Evolutionary conservation across 2,797 vertebrate genomes (phyloP).

Genomic region (Anolis apletophallus): DNA sequence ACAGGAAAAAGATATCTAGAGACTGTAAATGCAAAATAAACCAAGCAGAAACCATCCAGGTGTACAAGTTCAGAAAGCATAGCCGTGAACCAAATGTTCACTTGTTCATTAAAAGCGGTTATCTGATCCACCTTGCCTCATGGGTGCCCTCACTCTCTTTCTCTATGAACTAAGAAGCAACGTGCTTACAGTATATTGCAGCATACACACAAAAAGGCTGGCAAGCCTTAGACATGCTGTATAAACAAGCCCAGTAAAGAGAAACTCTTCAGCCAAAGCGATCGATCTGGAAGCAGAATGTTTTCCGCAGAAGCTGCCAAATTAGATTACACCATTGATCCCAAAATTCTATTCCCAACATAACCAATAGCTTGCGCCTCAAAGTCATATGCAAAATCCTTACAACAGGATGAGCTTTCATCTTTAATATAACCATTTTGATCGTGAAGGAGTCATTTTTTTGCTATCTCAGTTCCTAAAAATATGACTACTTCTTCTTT

Average conservation of each 20-base stretch:
- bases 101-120: not conserved
- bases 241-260: not conserved
- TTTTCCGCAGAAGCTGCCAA: not conserved
- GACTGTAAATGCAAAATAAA: not conserved
- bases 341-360: not conserved
- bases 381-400: slow-evolving; percentile 7
- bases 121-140: not conserved
- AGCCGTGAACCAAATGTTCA: not conserved
- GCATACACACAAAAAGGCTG: not conserved
- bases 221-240: not conserved
- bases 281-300: not conserved
- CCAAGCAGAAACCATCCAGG: not conserved
- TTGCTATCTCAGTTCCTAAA: slow-evolving; percentile 7
- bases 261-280: not conserved
- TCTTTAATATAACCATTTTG: not conserved
- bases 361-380: not conserved
- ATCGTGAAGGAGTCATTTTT: not conserved
- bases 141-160: not conserved
- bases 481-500: not conserved
- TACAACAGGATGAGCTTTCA: slow-evolving; percentile 3
- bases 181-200: not conserved
- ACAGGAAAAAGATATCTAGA: not conserved
- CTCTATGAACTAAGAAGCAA: not conserved
- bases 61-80: not conserved
- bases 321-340: slow-evolving; percentile 7